Base-by-base conservation (phyloP, 2,113 vertebrate species). In the Xenopus laevis region DNA sequence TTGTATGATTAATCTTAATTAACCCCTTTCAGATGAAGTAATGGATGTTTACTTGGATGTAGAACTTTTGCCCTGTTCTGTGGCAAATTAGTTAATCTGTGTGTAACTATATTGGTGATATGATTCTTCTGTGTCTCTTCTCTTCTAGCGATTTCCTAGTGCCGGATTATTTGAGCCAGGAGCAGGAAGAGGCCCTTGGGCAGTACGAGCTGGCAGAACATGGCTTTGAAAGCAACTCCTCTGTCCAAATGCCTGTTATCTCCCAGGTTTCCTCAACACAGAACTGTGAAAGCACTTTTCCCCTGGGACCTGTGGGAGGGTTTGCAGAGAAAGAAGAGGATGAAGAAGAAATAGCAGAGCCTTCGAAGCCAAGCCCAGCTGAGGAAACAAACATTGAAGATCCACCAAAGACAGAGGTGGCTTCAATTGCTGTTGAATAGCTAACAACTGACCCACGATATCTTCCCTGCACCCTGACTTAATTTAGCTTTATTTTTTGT, bases 91-190 rank as follows among this genome's bases (percentile, higher is more conserved):
- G 33, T 40, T 40, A 40, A 40, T 40, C 33, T 40, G 4, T n/a
- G 53, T 0, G 4, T 55, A 55, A 55, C 8, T 46, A 7, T 65
- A 47, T 47, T 13, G 11, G 44, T 65, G n/a, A 46, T 65, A n/a
- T 47, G 17, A 46, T 65, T 47, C 64, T 65, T 40, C 15, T 62
- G 58, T 50, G 27, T 76, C n/a, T 81, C 80, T 88, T 79, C 79
- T 85, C 79, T 81, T 83, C 59, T 86, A 97, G 96, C 95, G 95
- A 96, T 95, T 97, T 96, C 94, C 93, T 96, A 94, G 92, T 96
- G 85, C 95, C 95, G 92, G 95, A 98, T 94, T 98, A 97, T 93
- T 91, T 98, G 93, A 98, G 93, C 89, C 94, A 98, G 84, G 95
- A 97, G 40, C 95, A 95, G 86, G 95, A 96, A 84, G 95, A 97